Percentiles rank a stretch among this genome's conserved stretches.
phyloP scores from a whole-genome alignment of 1,140 invertebrate genomes.

The Heterodera carotae region DNA sequence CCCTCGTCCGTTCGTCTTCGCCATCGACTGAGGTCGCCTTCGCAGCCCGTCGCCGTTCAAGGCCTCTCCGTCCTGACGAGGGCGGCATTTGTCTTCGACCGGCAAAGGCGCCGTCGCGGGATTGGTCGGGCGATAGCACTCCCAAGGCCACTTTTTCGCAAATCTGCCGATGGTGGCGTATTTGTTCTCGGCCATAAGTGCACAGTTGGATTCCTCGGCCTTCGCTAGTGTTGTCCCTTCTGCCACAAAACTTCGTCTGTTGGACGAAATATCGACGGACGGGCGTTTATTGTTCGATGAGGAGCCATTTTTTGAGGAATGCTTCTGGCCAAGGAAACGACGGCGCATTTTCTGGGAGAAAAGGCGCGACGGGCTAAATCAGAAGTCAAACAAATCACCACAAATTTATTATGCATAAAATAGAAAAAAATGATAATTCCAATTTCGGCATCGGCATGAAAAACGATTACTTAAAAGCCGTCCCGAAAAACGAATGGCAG shows the following conservation, averaged over 20 bases:
- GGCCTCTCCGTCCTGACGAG: neutral
- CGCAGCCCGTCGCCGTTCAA: conserved; percentile 10
- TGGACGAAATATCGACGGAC: neutral
- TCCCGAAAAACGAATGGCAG: too few relatives aligned
- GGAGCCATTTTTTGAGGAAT: neutral
- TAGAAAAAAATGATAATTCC: neutral
- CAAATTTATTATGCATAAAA: neutral
- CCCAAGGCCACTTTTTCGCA: conserved; percentile 21
- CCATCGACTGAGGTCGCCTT: conserved; percentile 8
- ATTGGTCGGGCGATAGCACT: neutral
- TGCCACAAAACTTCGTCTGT: neutral
- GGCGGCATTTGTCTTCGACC: neutral
- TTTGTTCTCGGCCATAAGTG: conserved; percentile 22
- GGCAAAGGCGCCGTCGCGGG: neutral
- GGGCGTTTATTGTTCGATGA: neutral
- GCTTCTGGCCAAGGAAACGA: conserved; percentile 7
- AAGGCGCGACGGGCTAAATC: neutral
- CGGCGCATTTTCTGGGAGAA: neutral
- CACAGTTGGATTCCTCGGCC: neutral
- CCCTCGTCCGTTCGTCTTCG: conserved; percentile 4
- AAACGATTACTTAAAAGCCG: too few relatives aligned
- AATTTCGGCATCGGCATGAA: too few relatives aligned
- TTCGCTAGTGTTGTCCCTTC: neutral
- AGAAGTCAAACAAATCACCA: neutral
- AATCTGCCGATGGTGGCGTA: conserved; percentile 17